Evolutionary conservation across 2,113 vertebrate genomes (phyloP).

Genomic region (Rhea pennata): DNA sequence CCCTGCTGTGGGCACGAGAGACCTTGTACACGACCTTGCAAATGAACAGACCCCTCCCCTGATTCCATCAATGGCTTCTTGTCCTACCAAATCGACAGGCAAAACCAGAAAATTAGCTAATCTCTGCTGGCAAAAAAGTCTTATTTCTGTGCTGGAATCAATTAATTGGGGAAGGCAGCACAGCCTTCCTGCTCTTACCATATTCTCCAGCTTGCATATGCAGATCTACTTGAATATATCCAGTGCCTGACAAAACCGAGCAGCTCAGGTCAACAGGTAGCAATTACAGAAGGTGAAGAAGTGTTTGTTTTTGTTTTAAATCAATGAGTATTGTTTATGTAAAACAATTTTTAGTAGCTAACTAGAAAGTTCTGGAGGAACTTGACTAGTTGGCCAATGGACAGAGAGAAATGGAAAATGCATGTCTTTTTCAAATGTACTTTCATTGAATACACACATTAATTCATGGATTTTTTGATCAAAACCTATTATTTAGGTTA

Average conservation of each 20-base stretch:
- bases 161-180: background rate
- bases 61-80: background rate
- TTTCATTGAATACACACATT: background rate
- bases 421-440: background rate
- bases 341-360: background rate
- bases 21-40: background rate
- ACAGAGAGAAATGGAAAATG: background rate
- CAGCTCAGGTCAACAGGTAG: background rate
- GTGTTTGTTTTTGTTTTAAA: background rate
- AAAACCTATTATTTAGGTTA: background rate
- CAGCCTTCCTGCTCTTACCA: background rate
- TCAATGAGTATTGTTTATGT: background rate
- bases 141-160: background rate
- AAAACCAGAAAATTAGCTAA: background rate
- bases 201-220: background rate
- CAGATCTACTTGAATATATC: background rate
- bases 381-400: background rate
- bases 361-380: background rate
- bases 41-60: background rate
- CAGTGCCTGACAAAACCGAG: background rate
- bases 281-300: background rate
- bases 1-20: background rate
- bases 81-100: background rate
- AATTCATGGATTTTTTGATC: background rate
- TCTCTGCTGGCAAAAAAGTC: background rate